Evolutionary conservation across 1,140 invertebrate species (phyloP), one percentile per base, ranked within the genome.

Genomic region (Halesus radiatus): DNA sequence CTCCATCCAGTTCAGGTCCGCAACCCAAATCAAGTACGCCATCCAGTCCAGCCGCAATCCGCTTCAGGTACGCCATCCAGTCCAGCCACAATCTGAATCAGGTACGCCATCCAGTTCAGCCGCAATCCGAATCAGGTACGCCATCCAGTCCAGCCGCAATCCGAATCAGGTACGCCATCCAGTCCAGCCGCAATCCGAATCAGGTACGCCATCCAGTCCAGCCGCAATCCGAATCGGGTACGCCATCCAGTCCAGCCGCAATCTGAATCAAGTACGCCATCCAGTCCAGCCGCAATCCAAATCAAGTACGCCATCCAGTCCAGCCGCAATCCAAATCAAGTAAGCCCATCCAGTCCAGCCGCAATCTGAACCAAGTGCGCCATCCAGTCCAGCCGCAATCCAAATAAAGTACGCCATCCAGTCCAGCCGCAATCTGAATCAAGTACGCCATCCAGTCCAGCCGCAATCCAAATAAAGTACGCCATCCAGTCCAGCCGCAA

Each of bases 1-100:
- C 22, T 54, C 52, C 53, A 45, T 15, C 56, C 22, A 58, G 58
- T 76, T 58, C 75, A 20, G 15, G 58, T 64, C 32, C 75, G 26
- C 75, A 29, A 18, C 58, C 16, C 58, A 37, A 58, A 64, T 58
- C 56, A 13, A 2, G 37, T 62, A 7, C 56, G 64, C 18, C 26
- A 68, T 37, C 64, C 64, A 68, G 64, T 23, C 15, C 29, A 13
- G 64, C 29, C 64, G 22, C 26, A 22, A 20, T 68, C 64, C 29
- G 45, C 29, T 68, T 3, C 29, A 68, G 64, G 64, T 37, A 23
- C 29, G 29, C 29, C 64, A 37, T 37, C 23, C 26, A 32, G 26
- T 23, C 15, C 29, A 29, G 62, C 22, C 26, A 29, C 26, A 29
- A 29, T 10, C 16, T n/a, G 3, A 10, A 7, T 1, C 1, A 60